These are phyloP conservation scores for Acanthisitta chloris DNA, from an alignment of 2,113 vertebrate genomes.

Conservation along the genomic window DNA sequence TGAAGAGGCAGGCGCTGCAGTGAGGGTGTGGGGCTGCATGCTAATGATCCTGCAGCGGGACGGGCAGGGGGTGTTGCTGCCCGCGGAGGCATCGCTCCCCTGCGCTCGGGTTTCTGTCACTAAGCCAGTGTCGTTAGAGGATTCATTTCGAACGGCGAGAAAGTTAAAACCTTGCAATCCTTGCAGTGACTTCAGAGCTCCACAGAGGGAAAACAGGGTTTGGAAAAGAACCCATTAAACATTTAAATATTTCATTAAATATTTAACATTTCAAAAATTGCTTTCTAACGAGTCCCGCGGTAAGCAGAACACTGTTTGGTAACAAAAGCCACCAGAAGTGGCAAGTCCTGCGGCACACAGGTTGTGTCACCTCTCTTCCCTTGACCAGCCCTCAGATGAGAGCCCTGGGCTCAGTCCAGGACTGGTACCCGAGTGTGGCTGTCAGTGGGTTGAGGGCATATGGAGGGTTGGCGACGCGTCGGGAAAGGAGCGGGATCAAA, in stretches of 20 bases:
- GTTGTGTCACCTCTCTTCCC: background rate
- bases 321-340: constrained; percentile 34
- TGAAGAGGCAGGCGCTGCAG: background rate
- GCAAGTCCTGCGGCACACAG: background rate
- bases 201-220: constrained; percentile 5
- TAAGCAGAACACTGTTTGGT: constrained; percentile 68
- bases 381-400: background rate
- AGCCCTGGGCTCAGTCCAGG: background rate
- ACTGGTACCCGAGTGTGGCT: background rate
- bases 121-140: background rate
- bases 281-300: constrained; percentile 64
- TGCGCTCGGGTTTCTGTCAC: background rate
- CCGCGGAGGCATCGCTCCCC: background rate
- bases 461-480: background rate
- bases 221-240: constrained; percentile 63
- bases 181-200: background rate
- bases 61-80: background rate
- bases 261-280: constrained; percentile 70
- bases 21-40: background rate
- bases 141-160: background rate
- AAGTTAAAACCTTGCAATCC: background rate
- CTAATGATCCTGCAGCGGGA: constrained; percentile 1
- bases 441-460: background rate
- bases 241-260: constrained; percentile 74
- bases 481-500: background rate